Conservation (phyloP, 2,888 invertebrate species). For the Rhagonycha fulva region DNA sequence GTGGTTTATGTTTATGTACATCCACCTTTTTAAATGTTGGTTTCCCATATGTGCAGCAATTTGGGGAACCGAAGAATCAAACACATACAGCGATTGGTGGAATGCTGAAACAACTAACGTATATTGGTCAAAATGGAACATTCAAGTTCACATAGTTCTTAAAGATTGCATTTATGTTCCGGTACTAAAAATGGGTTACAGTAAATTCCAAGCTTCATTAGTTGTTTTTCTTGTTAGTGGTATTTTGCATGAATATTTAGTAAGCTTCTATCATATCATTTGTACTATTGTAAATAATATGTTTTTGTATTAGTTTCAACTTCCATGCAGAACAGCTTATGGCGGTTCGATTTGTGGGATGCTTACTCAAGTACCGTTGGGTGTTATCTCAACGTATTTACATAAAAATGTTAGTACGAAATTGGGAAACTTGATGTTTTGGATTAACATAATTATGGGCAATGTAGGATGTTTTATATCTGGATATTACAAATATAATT, state of each 20-base stretch:
- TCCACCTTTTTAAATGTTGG: neutral
- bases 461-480: neutral
- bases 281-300: neutral
- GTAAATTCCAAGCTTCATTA: neutral
- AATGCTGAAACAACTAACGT: constrained; percentile 1
- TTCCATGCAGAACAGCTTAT: constrained; percentile 10
- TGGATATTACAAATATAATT: constrained; percentile 4
- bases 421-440: constrained; percentile 9
- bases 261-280: neutral
- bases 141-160: constrained; percentile 6
- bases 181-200: constrained; percentile 1
- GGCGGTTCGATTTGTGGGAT: constrained; percentile 1
- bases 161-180: constrained; percentile 8
- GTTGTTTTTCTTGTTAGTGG: constrained; percentile 8
- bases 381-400: neutral
- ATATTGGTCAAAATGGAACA: constrained; percentile 21
- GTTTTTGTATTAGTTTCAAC: neutral
- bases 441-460: constrained; percentile 2
- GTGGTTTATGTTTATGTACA: constrained; percentile 7
- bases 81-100: constrained; percentile 11
- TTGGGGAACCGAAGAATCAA: neutral
- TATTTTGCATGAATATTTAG: constrained; percentile 15
- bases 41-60: neutral
- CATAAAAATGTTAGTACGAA: neutral
- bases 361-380: constrained; percentile 10